phyloP scores from a whole-genome alignment of 2,797 vertebrate species.

The Stomatorhinus walkeri region DNA sequence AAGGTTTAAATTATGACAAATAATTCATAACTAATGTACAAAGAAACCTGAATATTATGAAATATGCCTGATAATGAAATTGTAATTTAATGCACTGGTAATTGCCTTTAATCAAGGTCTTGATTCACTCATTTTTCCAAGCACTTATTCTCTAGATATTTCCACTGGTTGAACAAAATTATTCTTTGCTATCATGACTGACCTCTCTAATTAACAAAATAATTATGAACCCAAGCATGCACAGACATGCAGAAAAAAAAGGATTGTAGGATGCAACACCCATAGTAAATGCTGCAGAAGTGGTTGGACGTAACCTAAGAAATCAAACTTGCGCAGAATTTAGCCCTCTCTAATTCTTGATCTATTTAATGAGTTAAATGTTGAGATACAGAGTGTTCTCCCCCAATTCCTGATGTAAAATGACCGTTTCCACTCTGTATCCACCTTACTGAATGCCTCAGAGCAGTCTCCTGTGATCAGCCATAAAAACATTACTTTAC shows the following conservation, averaged over 20 bases:
- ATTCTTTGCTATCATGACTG: conserved; percentile 2
- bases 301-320: background rate
- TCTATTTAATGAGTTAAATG: background rate
- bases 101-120: conserved; percentile 2
- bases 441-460: background rate
- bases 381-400: background rate
- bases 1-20: background rate
- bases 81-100: conserved; percentile 10
- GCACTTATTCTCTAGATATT: conserved; percentile 5
- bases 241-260: background rate
- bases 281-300: background rate
- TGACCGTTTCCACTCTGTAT: background rate
- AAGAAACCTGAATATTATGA: background rate
- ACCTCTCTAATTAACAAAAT: conserved; percentile 12
- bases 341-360: background rate
- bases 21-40: background rate
- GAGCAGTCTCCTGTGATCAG: background rate
- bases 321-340: background rate
- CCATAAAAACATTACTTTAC: background rate
- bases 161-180: conserved; percentile 3
- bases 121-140: background rate
- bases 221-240: conserved; percentile 10
- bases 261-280: background rate
- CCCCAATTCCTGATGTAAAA: background rate
- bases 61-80: background rate